phyloP scores from a whole-genome alignment of 2,797 vertebrate species.

The Artibeus lituratus region DNA sequence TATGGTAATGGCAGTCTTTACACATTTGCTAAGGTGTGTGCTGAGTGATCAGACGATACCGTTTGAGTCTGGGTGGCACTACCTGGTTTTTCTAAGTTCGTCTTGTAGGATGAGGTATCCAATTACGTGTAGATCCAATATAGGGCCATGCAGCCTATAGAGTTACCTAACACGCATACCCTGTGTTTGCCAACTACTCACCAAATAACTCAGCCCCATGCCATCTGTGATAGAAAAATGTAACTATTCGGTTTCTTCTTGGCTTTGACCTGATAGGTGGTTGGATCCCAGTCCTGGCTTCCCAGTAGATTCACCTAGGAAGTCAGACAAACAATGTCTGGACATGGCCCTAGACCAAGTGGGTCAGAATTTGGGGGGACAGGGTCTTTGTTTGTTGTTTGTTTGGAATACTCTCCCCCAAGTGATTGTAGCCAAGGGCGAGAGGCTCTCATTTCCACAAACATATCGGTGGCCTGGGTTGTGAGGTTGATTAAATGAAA shows the following conservation, averaged over 20 bases:
- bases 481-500: background rate
- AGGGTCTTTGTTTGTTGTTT: background rate
- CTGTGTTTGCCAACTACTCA: background rate
- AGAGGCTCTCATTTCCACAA: background rate
- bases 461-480: background rate
- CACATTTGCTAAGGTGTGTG: background rate
- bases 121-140: background rate
- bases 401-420: background rate
- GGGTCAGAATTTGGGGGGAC: background rate
- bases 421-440: background rate
- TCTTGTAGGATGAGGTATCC: background rate
- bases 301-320: background rate
- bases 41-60: background rate
- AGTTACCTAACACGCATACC: background rate
- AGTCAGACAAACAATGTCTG: background rate
- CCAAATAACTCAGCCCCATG: background rate
- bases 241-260: background rate
- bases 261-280: background rate
- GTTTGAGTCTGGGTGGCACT: background rate
- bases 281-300: background rate
- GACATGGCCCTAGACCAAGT: background rate
- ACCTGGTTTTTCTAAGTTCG: background rate
- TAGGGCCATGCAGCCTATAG: background rate
- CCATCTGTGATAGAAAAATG: background rate
- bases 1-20: background rate